Conservation (phyloP, 2,113 vertebrate genomes). For the Brachyistius frenatus region DNA sequence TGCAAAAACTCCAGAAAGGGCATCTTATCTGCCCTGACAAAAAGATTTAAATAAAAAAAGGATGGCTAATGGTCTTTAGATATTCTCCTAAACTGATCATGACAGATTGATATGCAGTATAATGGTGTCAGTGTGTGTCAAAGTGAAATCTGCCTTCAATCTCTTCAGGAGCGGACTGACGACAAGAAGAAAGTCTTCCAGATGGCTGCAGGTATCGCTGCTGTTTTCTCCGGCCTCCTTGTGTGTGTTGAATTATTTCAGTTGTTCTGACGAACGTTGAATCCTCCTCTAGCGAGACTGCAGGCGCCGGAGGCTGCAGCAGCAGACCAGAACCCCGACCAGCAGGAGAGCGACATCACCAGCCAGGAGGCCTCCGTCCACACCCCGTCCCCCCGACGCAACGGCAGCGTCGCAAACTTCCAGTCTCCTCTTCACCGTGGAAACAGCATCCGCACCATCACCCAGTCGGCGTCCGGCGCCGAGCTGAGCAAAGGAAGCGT, state of each 20-base stretch:
- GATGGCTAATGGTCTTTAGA: not conserved
- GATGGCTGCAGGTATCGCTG: slow-evolving; percentile 88
- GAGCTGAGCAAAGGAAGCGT: slow-evolving; percentile 70
- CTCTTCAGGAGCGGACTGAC: slow-evolving; percentile 90
- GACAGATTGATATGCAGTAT: not conserved
- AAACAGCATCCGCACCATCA: slow-evolving; percentile 86
- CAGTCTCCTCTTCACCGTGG: slow-evolving; percentile 82
- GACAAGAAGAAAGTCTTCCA: slow-evolving; percentile 97
- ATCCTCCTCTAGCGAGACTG: slow-evolving; percentile 83
- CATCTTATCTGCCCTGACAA: too few relatives aligned
- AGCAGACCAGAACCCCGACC: slow-evolving; percentile 82
- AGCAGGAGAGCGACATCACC: slow-evolving; percentile 83
- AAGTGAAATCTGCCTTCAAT: not conserved
- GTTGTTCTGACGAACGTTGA: not conserved
- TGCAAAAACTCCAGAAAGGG: too few relatives aligned
- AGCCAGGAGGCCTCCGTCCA: slow-evolving; percentile 85
- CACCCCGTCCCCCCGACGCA: slow-evolving; percentile 82
- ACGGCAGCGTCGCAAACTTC: slow-evolving; percentile 84
- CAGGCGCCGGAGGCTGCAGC: slow-evolving; percentile 85
- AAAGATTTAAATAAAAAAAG: not conserved
- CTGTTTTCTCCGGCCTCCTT: not conserved
- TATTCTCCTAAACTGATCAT: not conserved
- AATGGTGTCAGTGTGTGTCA: not conserved
- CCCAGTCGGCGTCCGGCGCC: slow-evolving; percentile 81
- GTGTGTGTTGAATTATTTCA: not conserved